Evolutionary conservation across 2,113 vertebrate genomes (phyloP), one percentile per base, ranked within the genome.

Genomic region (Chaenocephalus aceratus): DNA sequence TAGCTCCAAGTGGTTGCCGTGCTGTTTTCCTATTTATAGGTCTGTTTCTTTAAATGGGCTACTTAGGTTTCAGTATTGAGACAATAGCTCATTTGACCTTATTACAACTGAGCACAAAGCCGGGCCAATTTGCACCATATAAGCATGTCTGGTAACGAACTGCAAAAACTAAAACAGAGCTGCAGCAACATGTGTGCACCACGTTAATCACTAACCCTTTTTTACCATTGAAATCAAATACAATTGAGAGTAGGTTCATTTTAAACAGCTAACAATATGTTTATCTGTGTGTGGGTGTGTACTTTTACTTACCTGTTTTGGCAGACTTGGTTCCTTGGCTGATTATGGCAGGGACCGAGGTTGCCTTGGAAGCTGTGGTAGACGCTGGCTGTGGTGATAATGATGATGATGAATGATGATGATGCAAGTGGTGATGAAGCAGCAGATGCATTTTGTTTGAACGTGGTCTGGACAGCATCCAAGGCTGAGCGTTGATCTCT

Each of bases 11-110:
- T 80, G 83, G 91, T 92, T 91, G 90, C 91, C 57, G 84, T 91
- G 91, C 91, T 85, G 83, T 87, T 77, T 83, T 87, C 90, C 91
- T 93, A 93, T 93, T 93, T 91, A 89, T 94, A 93, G 88, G 62
- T 69, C 78, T 75, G 89, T 91, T 93, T 90, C 87, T 91, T 91
- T 62, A 86, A 89, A 91, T 83, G 70, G 58, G 46, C 82, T 72
- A 86, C 88, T 91, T 85, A 80, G 79, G 84, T 90, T 90, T 88
- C 88, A 80, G 78, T 72, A 75, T 72, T 52, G 82, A 87, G 75
- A 93, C 92, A 90, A 93, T 90, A 81, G 75, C 77, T 90, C 45
- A 71, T 84, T 88, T 90, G 86, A 89, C 86, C 86, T 87, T 91
- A 90, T 90, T 90, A 89, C 49, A 68, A 72, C 23, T 56, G 54